phyloP scores from a whole-genome alignment of 2,113 vertebrate genomes.

The Indri indri region DNA sequence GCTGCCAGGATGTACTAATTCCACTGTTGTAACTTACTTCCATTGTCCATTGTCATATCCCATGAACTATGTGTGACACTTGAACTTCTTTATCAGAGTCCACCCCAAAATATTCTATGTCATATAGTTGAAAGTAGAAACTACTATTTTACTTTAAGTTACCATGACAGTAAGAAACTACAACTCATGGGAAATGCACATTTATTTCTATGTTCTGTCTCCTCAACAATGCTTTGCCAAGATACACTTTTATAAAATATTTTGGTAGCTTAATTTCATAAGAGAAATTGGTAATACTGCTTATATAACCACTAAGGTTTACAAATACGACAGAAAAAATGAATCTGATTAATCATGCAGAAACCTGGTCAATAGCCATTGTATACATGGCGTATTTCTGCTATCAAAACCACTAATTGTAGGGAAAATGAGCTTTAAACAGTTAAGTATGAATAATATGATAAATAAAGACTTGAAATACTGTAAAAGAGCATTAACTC shows the following conservation, averaged over 20 bases:
- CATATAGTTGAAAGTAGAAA: background rate
- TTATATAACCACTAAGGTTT: background rate
- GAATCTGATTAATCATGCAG: background rate
- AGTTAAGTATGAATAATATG: background rate
- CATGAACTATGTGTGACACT: background rate
- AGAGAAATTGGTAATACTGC: background rate
- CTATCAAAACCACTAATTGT: background rate
- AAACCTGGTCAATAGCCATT: background rate
- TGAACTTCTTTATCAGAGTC: constrained; percentile 13
- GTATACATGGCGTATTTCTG: background rate
- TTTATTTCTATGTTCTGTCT: background rate
- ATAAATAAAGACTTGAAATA: background rate
- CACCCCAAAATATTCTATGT: background rate
- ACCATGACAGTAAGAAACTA: background rate
- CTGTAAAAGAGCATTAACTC: background rate
- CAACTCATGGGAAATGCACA: background rate
- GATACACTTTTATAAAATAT: background rate
- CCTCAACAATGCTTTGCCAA: background rate
- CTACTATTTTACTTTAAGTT: background rate
- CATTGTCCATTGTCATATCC: background rate
- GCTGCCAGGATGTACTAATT: background rate
- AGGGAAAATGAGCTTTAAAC: background rate
- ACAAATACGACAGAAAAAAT: background rate
- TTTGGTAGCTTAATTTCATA: background rate
- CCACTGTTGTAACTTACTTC: background rate